Percentiles rank a stretch among this genome's conserved stretches.
Conservation (phyloP, 2,113 vertebrate species). For the Drymodes brunneopygia region DNA sequence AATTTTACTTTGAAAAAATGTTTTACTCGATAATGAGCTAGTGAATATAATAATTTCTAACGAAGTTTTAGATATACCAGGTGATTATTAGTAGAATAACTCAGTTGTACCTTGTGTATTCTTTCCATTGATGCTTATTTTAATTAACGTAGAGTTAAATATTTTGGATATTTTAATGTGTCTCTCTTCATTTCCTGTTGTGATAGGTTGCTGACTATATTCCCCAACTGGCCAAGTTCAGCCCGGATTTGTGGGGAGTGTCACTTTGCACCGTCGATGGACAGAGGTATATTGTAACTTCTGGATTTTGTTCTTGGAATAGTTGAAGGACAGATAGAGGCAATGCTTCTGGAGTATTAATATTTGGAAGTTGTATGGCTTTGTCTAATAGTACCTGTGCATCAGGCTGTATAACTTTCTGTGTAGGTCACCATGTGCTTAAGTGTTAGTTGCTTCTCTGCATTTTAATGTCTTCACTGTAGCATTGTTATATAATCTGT, state of each 20-base stretch:
- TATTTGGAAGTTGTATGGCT: not conserved
- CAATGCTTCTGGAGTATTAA: not conserved
- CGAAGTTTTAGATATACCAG: not conserved
- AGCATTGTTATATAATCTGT: not conserved
- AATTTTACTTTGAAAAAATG: not conserved
- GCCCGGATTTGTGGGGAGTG: slow-evolving; percentile 94
- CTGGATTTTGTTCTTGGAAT: not conserved
- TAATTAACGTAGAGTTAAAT: not conserved
- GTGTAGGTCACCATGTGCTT: not conserved
- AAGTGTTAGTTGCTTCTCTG: not conserved
- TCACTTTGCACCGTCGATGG: slow-evolving; percentile 97
- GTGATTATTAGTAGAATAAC: not conserved
- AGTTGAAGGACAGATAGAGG: not conserved
- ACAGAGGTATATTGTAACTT: slow-evolving; percentile 81
- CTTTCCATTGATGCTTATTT: not conserved
- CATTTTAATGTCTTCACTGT: not conserved
- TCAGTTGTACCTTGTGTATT: not conserved
- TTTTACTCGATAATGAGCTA: not conserved
- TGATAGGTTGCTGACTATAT: slow-evolving; percentile 98
- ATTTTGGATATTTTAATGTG: not conserved
- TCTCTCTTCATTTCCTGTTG: not conserved
- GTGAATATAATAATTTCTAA: not conserved
- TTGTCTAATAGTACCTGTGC: not conserved
- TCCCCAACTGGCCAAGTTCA: slow-evolving; percentile 96
- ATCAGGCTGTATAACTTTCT: not conserved